These are phyloP conservation scores for Ictalurus punctatus DNA, from an alignment of 2,113 vertebrate genomes.

Conservation along the genomic window DNA sequence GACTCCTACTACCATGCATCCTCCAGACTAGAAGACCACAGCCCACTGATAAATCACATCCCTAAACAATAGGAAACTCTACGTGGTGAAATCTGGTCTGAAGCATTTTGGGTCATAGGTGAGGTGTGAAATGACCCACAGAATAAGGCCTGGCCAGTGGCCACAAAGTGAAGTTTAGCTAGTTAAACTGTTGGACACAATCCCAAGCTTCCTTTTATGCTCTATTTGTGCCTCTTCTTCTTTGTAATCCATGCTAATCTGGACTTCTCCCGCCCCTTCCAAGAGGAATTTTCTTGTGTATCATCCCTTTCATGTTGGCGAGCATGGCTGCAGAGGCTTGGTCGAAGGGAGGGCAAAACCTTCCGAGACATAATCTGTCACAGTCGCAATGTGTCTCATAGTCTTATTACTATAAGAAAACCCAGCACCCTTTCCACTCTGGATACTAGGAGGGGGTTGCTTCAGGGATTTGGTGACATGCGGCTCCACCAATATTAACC, in stretches of 20 bases:
- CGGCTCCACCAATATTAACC: not conserved
- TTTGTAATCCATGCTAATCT: slow-evolving; percentile 9
- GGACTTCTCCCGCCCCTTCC: not conserved
- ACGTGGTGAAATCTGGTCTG: slow-evolving; percentile 23
- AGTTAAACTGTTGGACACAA: not conserved
- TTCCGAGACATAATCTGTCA: slow-evolving; percentile 38
- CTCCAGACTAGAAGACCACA: slow-evolving; percentile 48
- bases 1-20: slow-evolving; percentile 44
- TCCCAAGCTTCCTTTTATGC: not conserved
- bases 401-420: slow-evolving; percentile 1
- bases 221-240: not conserved
- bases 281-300: slow-evolving; percentile 1
- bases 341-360: not conserved
- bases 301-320: not conserved
- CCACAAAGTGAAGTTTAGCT: slow-evolving; percentile 6
- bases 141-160: not conserved
- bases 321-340: slow-evolving; percentile 6
- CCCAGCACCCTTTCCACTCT: slow-evolving; percentile 22
- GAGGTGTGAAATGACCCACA: not conserved
- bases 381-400: not conserved
- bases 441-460: slow-evolving; percentile 31
- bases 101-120: slow-evolving; percentile 13
- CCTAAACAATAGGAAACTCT: slow-evolving; percentile 47
- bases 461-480: slow-evolving; percentile 29
- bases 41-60: slow-evolving; percentile 62